Evolutionary conservation across 2,797 vertebrate genomes (phyloP), one percentile per base, ranked within the genome.

Genomic region (Percopsis omiscomaycus): DNA sequence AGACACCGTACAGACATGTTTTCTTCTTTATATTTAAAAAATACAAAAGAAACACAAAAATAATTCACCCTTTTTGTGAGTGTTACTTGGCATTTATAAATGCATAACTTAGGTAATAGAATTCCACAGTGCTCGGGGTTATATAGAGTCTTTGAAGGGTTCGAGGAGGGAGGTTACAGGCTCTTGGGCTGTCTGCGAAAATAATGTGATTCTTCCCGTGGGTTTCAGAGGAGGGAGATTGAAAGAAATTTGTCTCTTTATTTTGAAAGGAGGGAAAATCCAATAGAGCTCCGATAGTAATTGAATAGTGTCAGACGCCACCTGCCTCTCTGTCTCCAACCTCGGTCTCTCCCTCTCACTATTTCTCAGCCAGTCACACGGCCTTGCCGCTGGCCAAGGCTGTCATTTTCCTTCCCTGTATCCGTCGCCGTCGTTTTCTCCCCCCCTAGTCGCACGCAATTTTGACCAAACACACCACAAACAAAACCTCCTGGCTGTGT

Each of bases 261-360:
- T 89, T 89, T 89, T 89, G 79, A 87, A 83, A 86, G 77, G 83
- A 80, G 74, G 73, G 73, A 74, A 76, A 87, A 86, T 89, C 84
- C 79, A 89, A 88, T 87, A 78, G 66, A 66, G 82, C 76, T 76
- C 80, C 77, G 82, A 86, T 85, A 83, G 84, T 89, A 89, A 90
- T 88, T 89, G 87, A 89, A 90, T 86, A 81, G 83, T 85, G 82
- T 71, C 81, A 86, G 87, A 86, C 82, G 80, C 81, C 88, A 89
- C 85, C 88, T 89, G 89, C 81, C 81, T 87, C 81, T 84, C 55
- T 52, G 66, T 49, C 58, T 61, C 3, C 69, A 57, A 65, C 68
- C 77, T 74, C 79, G n/a, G n/a, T 83, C 80, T 79, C 82, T 87
- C 82, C 83, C 80, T 71, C 82, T 70, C 71, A 63, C 69, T 78